phyloP scores from a whole-genome alignment of 2,888 invertebrate species.

The Caenorhabditis angaria region DNA sequence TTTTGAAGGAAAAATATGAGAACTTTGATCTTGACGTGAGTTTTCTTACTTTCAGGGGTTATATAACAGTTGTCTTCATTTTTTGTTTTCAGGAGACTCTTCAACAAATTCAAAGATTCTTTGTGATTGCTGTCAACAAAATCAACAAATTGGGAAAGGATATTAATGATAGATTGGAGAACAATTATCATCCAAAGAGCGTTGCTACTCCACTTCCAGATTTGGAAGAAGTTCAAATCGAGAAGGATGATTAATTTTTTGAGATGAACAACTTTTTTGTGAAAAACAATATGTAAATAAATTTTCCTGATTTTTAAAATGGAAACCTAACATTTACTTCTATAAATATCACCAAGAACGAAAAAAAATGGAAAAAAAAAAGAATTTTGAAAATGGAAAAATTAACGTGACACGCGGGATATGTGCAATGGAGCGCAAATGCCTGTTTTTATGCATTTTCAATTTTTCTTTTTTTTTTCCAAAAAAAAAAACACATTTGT shows the following conservation, averaged over 20 bases:
- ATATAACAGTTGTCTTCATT: too few species aligned
- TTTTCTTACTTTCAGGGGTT: background rate
- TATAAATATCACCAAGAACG: too few species aligned
- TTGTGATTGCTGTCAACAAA: constrained; percentile 41
- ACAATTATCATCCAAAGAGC: constrained; percentile 24
- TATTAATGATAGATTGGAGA: constrained; percentile 21
- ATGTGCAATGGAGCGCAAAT: too few species aligned
- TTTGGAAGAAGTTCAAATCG: constrained; percentile 12
- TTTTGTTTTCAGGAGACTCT: constrained; percentile 44
- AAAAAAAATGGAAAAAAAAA: too few species aligned
- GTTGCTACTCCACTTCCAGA: constrained; percentile 32
- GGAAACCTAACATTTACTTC: too few species aligned
- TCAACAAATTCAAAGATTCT: constrained; percentile 44
- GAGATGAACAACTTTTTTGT: background rate
- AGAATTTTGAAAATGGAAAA: too few species aligned
- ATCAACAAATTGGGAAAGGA: constrained; percentile 44
- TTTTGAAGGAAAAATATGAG: constrained; percentile 55
- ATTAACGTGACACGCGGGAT: too few species aligned
- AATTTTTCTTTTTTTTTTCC: too few species aligned
- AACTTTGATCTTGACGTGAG: constrained; percentile 53
- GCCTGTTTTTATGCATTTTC: too few species aligned
- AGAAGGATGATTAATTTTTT: background rate
- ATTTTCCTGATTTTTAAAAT: too few species aligned
- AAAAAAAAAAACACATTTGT: too few species aligned
- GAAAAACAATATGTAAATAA: background rate